Conservation (phyloP, 2,888 invertebrate genomes). For the Zonitis immaculata region DNA sequence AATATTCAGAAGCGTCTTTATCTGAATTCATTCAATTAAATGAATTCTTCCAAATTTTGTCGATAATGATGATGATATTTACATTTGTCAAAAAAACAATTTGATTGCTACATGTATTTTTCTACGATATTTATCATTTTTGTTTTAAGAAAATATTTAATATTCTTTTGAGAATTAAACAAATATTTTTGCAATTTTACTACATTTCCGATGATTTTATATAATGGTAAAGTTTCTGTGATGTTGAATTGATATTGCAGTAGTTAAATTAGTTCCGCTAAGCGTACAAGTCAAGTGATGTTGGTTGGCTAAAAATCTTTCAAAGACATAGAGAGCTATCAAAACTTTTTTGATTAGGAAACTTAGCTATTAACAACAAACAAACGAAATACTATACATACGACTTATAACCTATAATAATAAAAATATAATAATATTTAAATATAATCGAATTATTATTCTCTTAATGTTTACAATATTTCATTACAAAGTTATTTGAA, state of each 20-base stretch:
- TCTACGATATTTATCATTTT: too few species aligned
- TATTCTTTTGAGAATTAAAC: not conserved
- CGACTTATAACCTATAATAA: too few species aligned
- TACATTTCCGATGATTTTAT: constrained; percentile 22
- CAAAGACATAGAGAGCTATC: constrained; percentile 9
- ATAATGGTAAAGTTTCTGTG: constrained; percentile 28
- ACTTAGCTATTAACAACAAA: constrained; percentile 15
- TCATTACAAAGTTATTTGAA: too few species aligned
- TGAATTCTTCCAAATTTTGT: not conserved
- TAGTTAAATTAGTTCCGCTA: constrained; percentile 21
- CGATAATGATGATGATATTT: too few species aligned
- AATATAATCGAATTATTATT: too few species aligned
- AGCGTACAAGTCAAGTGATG: constrained; percentile 9
- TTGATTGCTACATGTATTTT: too few species aligned
- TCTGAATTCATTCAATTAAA: constrained; percentile 21
- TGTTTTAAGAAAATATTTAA: too few species aligned
- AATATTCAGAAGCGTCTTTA: constrained; percentile 13
- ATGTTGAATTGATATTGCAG: constrained; percentile 25
- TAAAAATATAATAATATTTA: too few species aligned
- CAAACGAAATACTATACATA: constrained; percentile 8
- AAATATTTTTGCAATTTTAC: not conserved
- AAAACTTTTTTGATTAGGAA: constrained; percentile 20
- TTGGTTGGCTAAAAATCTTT: constrained; percentile 5
- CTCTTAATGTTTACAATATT: too few species aligned
- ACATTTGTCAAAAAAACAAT: too few species aligned